Conservation (phyloP, 2,888 invertebrate species). For the Drosophila borborema region DNA sequence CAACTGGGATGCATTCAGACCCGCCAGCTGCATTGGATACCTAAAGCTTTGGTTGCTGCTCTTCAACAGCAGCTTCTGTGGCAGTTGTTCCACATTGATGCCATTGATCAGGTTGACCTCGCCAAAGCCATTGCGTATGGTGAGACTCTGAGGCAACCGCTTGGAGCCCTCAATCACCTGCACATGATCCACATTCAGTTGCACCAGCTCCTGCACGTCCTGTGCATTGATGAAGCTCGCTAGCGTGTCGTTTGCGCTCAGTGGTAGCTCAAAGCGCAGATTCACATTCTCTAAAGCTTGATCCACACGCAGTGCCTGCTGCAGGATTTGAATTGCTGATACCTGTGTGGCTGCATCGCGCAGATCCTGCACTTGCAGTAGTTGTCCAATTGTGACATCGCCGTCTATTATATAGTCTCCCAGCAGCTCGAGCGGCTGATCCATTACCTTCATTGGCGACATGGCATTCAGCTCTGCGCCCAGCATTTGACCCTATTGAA, state of each 20-base stretch:
- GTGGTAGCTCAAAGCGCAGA: slow-evolving; percentile 71
- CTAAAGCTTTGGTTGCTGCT: slow-evolving; percentile 85
- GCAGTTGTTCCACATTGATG: slow-evolving; percentile 84
- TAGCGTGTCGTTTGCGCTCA: slow-evolving; percentile 82
- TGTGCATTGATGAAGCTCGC: slow-evolving; percentile 85
- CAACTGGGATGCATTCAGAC: slow-evolving; percentile 72
- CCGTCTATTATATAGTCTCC: slow-evolving; percentile 85
- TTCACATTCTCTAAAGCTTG: slow-evolving; percentile 71
- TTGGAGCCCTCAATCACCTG: slow-evolving; percentile 86
- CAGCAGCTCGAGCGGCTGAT: slow-evolving; percentile 84
- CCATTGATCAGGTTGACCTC: slow-evolving; percentile 85
- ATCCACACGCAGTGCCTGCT: slow-evolving; percentile 69
- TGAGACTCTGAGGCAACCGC: slow-evolving; percentile 84
- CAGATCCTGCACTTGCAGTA: slow-evolving; percentile 80
- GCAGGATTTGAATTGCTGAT: slow-evolving; percentile 58
- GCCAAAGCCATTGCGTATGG: slow-evolving; percentile 84
- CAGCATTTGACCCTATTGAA: slow-evolving; percentile 84
- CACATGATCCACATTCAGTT: slow-evolving; percentile 82
- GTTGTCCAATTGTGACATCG: slow-evolving; percentile 85
- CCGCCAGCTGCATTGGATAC: slow-evolving; percentile 84
- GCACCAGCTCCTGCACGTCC: slow-evolving; percentile 84
- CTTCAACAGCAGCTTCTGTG: slow-evolving; percentile 83
- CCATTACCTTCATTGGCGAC: slow-evolving; percentile 85
- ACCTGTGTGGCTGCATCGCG: slow-evolving; percentile 53
- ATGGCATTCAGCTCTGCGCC: slow-evolving; percentile 84